Base-by-base conservation (phyloP, 2,113 vertebrate genomes). In the Collichthys lucidus region DNA sequence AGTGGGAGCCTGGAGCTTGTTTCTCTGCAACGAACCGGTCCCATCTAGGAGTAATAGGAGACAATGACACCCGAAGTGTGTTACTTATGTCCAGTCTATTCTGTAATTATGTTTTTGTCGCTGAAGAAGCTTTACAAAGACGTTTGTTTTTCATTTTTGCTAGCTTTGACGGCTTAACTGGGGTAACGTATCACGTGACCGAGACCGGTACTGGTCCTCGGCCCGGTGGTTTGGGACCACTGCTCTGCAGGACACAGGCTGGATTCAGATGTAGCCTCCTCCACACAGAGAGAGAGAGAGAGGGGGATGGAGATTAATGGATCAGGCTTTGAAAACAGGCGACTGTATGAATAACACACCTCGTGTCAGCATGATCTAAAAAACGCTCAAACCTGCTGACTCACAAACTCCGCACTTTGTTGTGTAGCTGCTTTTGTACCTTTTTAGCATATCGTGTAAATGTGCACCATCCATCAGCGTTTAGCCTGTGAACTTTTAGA, bases 251-350 rank as follows among this genome's bases (percentile, higher is more conserved):
- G 26, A 10, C 65, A 69, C 64, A 74, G 63, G 77, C 70, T 26
- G 26, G 65, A 78, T 68, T 82, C 77, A 73, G 53, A 66, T 77
- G 64, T 44, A n/a, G 69, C 74, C 71, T 50, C 73, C 62, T 71
- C 24, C 42, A 47, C 62, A 12, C 50, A 77, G 29, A 77, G 42
- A 22, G n/a, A n/a, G n/a, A n/a, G n/a, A n/a, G n/a, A n/a, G n/a
- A n/a, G n/a, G n/a, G n/a, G n/a, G 64, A 66, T 53, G 44, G 17
- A 56, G 77, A 86, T 82, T 46, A 87, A 82, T 82, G 78, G 71
- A 9, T 52, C 12, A 15, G 65, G 31, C 71, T 76, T 76, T 76
- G 68, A 66, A 75, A 80, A 79, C 14, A 47, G 44, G 11, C 4
- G 35, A 31, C 44, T 7, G 52, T 6, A 16, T 69, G 69, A 71